Conservation (phyloP, 2,888 invertebrate species). For the Andrena trimmerana region DNA sequence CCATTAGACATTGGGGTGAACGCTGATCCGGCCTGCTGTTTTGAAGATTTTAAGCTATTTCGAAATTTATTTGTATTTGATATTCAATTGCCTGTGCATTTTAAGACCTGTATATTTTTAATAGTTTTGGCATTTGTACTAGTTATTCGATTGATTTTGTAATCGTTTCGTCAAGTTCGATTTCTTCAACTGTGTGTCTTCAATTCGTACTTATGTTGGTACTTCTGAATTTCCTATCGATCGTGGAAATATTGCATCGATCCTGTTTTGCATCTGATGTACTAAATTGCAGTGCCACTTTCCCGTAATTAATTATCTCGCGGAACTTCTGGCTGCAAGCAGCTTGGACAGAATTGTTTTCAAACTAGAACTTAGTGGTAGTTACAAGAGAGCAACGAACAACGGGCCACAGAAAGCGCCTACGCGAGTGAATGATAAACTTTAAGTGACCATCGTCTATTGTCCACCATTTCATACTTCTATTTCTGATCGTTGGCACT, state of each 20-base stretch:
- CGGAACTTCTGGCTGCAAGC: not conserved
- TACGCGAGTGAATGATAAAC: not conserved
- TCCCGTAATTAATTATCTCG: not conserved
- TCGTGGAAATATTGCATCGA: too few relatives aligned
- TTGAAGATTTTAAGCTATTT: too few relatives aligned
- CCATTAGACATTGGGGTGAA: too few relatives aligned
- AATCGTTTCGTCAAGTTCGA: not conserved
- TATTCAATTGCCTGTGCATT: not conserved
- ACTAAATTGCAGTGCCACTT: not conserved
- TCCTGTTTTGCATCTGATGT: not conserved
- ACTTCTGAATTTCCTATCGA: not conserved
- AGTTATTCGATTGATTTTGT: not conserved
- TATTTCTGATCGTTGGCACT: too few relatives aligned
- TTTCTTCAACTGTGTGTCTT: not conserved
- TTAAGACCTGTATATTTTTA: not conserved
- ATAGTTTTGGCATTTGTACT: not conserved
- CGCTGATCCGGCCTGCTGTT: too few relatives aligned
- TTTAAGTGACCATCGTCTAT: not conserved
- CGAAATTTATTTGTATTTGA: not conserved
- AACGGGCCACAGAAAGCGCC: not conserved
- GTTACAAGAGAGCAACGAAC: not conserved
- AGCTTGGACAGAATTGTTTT: not conserved
- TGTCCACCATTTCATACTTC: too few relatives aligned
- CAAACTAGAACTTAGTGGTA: not conserved
- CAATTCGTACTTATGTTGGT: not conserved